Evolutionary conservation across 1,140 invertebrate species (phyloP).

Genomic region (Monomorium pharaonis): DNA sequence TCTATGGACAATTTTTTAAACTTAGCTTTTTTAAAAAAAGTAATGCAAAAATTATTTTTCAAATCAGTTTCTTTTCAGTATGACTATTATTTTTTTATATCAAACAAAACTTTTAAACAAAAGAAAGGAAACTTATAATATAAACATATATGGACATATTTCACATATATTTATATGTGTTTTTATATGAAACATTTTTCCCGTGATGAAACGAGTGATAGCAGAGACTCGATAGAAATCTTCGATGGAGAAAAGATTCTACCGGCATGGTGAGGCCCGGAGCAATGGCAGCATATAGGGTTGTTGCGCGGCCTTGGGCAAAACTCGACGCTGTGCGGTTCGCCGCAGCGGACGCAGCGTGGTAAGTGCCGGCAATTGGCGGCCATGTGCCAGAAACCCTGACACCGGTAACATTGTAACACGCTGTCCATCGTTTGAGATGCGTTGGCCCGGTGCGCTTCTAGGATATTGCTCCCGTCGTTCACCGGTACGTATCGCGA

Average conservation of each 20-base stretch:
- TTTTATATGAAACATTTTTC: too few relatives aligned
- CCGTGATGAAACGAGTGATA: not conserved
- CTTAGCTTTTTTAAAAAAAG: too few relatives aligned
- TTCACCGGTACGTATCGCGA: not conserved
- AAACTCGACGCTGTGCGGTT: slow-evolving; percentile 84
- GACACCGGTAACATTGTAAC: slow-evolving; percentile 85
- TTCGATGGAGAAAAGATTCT: not conserved
- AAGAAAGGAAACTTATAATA: too few relatives aligned
- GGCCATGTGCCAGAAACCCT: slow-evolving; percentile 87
- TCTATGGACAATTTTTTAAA: too few relatives aligned
- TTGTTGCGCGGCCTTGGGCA: slow-evolving; percentile 84
- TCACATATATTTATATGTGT: too few relatives aligned
- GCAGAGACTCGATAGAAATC: not conserved
- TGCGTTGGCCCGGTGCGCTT: slow-evolving; percentile 43
- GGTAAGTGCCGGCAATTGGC: slow-evolving; percentile 84
- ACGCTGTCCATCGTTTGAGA: slow-evolving; percentile 77
- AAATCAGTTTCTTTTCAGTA: too few relatives aligned
- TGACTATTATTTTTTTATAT: too few relatives aligned
- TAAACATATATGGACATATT: too few relatives aligned
- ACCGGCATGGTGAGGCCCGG: slow-evolving; percentile 86
- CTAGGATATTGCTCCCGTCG: slow-evolving; percentile 36
- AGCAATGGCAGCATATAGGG: slow-evolving; percentile 86
- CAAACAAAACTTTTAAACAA: too few relatives aligned
- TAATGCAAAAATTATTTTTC: too few relatives aligned
- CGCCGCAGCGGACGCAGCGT: slow-evolving; percentile 86